Evolutionary conservation across 1,140 invertebrate species (phyloP), one percentile per base, ranked within the genome.

Genomic region (Conopomorpha cramerella): DNA sequence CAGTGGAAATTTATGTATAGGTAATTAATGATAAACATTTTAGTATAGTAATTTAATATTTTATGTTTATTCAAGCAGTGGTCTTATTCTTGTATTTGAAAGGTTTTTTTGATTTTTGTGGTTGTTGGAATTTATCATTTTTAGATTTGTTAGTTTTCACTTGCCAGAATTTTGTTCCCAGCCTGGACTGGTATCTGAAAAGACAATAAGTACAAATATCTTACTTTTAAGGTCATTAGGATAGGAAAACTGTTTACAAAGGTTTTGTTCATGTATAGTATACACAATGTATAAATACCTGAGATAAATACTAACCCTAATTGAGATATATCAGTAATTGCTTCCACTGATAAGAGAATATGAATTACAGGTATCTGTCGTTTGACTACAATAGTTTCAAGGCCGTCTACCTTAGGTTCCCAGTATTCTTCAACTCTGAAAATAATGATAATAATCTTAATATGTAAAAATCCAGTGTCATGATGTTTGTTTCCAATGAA

Each of bases 401-500:
- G 66, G 16, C 87, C 88, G 52, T 88, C 84, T 40, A 84, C 49
- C 57, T 85, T 79, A 13, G 90, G 89, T 43, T 89, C 85, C 89
- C 89, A 92, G 62, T 82, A 85, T 70, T 93, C 90, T 71, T 89
- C 85, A 44, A 87, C 81, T 52, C 89, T 91, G 52, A 38, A 73
- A 80, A 73, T 39, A 41, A 45, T 30, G n/a, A n/a, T n/a, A n/a
- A n/a, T n/a, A n/a, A n/a, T n/a, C n/a, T n/a, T n/a, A n/a, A n/a
- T n/a, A n/a, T n/a, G n/a, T n/a, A n/a, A n/a, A n/a, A n/a, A n/a
- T n/a, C n/a, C n/a, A n/a, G n/a, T n/a, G n/a, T n/a, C n/a, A n/a
- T n/a, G n/a, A n/a, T n/a, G n/a, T n/a, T n/a, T n/a, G n/a, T n/a
- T n/a, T n/a, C n/a, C n/a, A n/a, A n/a, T n/a, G n/a, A n/a, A n/a